phyloP scores from a whole-genome alignment of 2,797 vertebrate species.

The Syncerus caffer region DNA sequence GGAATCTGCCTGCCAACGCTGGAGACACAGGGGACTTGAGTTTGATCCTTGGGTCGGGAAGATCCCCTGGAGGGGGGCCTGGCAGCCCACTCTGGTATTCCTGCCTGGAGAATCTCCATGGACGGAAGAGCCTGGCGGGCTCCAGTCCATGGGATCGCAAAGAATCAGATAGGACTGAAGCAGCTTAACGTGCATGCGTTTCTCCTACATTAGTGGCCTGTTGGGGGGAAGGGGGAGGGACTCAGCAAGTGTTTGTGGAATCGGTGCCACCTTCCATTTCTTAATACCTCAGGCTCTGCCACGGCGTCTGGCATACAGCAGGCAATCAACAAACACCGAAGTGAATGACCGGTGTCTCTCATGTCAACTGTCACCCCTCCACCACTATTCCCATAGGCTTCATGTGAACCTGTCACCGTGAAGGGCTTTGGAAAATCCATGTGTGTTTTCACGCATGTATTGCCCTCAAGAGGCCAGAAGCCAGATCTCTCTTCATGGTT shows the following conservation, averaged over 20 bases:
- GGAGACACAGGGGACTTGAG: background rate
- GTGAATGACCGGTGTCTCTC: background rate
- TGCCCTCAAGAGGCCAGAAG: background rate
- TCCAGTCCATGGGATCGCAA: background rate
- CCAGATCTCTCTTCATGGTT: background rate
- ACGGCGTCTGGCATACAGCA: background rate
- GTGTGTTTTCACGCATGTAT: fast-evolving
- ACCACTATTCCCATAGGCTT: fast-evolving
- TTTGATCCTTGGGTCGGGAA: background rate
- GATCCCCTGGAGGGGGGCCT: background rate
- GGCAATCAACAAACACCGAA: background rate
- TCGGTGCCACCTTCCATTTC: background rate
- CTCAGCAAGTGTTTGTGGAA: background rate
- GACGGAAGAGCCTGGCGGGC: background rate
- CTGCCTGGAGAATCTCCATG: background rate
- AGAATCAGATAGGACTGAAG: background rate
- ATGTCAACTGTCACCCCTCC: background rate
- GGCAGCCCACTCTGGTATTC: background rate
- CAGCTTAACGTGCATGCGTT: background rate
- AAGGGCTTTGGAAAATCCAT: background rate
- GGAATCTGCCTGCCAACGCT: background rate
- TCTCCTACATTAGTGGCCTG: background rate
- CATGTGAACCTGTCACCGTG: fast-evolving
- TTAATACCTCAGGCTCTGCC: background rate
- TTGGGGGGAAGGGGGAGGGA: background rate